These are phyloP conservation scores for Tetanocera ferruginea DNA, from an alignment of 2,888 invertebrate genomes.

Conservation along the genomic window DNA sequence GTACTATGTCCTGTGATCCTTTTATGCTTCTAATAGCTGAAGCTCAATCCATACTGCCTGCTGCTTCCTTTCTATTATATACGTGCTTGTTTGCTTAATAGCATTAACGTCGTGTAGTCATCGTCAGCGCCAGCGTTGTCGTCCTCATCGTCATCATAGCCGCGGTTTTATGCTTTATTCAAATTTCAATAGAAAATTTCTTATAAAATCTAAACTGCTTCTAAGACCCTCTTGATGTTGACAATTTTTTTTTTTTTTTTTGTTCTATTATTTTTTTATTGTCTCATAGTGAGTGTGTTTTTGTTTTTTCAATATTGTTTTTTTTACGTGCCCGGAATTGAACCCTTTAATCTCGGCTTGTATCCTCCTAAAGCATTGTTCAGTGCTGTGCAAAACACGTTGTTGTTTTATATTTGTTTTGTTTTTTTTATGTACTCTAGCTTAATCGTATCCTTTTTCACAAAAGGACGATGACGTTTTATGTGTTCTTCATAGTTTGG, in stretches of 20 bases:
- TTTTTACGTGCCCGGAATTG: slow-evolving; percentile 2
- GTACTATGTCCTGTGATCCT: too few relatives aligned
- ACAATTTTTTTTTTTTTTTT: slow-evolving; percentile 1
- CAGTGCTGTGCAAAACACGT: background rate
- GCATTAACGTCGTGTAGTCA: background rate
- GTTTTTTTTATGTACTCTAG: background rate
- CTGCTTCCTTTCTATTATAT: background rate
- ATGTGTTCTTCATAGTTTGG: slow-evolving; percentile 8
- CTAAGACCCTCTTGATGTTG: background rate
- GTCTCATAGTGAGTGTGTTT: background rate
- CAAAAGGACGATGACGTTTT: slow-evolving; percentile 8
- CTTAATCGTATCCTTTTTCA: slow-evolving; percentile 12
- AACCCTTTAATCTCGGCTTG: slow-evolving; percentile 7
- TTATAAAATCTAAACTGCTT: background rate
- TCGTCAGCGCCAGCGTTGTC: background rate
- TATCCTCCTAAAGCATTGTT: slow-evolving; percentile 7
- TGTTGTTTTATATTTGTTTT: background rate
- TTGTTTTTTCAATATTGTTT: background rate
- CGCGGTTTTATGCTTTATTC: slow-evolving; percentile 29
- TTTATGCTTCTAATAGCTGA: background rate
- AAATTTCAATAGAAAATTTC: slow-evolving; percentile 32
- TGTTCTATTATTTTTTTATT: background rate
- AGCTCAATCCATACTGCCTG: background rate
- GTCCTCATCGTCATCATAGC: background rate
- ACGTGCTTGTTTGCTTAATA: background rate